Evolutionary conservation across 2,797 vertebrate species (phyloP).

Genomic region (Gambusia yucatana): DNA sequence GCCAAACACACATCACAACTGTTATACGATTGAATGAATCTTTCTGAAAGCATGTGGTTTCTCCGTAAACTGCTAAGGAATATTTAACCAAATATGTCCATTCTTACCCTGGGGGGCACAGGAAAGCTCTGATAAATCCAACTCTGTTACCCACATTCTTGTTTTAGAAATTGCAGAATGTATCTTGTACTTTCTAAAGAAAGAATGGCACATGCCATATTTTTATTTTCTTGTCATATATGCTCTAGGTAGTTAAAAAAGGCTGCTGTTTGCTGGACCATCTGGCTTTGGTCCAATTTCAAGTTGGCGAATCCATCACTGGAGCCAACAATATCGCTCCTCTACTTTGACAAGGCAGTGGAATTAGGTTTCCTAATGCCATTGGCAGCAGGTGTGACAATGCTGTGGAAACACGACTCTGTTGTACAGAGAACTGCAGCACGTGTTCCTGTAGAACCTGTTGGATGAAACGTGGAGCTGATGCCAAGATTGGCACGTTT

Average conservation of each 20-base stretch:
- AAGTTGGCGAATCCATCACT: not conserved
- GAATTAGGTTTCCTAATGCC: constrained; percentile 40
- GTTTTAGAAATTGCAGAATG: not conserved
- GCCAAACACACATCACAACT: not conserved
- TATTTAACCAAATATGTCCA: not conserved
- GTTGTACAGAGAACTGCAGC: constrained; percentile 34
- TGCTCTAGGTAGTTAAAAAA: not conserved
- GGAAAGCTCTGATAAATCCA: not conserved
- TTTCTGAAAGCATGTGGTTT: not conserved
- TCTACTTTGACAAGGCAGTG: constrained; percentile 27
- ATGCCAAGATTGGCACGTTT: constrained; percentile 38
- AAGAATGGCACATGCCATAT: not conserved
- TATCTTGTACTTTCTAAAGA: not conserved
- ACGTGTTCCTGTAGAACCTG: constrained; percentile 36
- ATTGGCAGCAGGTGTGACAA: constrained; percentile 36
- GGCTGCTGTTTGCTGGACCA: no score
- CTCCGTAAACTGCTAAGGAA: not conserved
- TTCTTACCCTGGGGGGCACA: not conserved
- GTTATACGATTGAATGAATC: not conserved
- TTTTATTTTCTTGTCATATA: not conserved
- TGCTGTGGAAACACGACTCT: constrained; percentile 51
- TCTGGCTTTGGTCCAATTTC: not conserved
- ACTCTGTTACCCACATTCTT: not conserved
- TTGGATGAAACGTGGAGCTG: constrained; percentile 21
- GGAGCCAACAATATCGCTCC: constrained; percentile 23